Evolutionary conservation across 2,888 invertebrate genomes (phyloP).

Genomic region (Keiferia lycopersicella): DNA sequence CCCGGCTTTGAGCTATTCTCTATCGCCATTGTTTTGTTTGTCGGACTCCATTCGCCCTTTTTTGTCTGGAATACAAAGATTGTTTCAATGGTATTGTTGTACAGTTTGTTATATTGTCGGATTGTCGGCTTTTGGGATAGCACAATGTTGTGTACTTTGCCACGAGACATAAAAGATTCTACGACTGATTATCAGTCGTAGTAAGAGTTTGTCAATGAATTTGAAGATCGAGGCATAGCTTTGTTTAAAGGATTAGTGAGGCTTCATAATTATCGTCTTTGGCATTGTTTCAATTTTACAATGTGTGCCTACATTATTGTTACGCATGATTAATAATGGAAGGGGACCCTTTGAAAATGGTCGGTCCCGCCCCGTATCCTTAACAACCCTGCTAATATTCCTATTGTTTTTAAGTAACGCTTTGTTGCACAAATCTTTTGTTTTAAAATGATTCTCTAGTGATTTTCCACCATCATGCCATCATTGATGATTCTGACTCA

Average conservation of each 20-base stretch:
- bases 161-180: not conserved
- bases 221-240: too few species aligned
- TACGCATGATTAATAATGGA: not conserved
- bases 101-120: not conserved
- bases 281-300: not conserved
- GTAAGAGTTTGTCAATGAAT: too few species aligned
- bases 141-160: not conserved
- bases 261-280: too few species aligned
- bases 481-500: not conserved
- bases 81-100: conserved; percentile 12
- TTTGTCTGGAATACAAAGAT: conserved; percentile 13
- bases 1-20: conserved; percentile 37
- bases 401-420: conserved; percentile 7
- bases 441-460: not conserved
- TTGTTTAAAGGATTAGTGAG: too few species aligned
- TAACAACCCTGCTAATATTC: not conserved
- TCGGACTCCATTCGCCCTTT: conserved; percentile 10
- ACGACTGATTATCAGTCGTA: too few species aligned
- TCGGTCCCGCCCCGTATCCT: not conserved
- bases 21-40: conserved; percentile 20
- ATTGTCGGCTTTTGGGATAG: not conserved
- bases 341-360: not conserved
- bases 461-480: not conserved
- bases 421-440: conserved; percentile 7
- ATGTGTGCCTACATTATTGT: conserved; percentile 3